Evolutionary conservation across 2,888 invertebrate species (phyloP).

Genomic region (Cyaniris semiargus): DNA sequence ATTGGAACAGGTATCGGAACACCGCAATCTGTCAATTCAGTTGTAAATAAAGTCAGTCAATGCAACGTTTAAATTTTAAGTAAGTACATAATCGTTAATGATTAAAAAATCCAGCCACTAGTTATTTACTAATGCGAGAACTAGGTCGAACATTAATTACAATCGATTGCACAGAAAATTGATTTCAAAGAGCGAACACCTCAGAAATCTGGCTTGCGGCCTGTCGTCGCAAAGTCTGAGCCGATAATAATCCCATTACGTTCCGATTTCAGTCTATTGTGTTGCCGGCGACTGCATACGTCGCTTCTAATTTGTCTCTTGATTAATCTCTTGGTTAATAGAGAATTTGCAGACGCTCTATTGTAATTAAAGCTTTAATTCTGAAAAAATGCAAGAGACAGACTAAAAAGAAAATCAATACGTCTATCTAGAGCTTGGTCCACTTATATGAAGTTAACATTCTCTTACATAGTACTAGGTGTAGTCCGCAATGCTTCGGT

Average conservation of each 20-base stretch:
- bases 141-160: not conserved
- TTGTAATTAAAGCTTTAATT: not conserved
- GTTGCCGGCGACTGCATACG: not conserved
- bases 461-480: too few relatives aligned
- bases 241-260: constrained; percentile 14
- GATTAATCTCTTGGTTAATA: not conserved
- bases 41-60: too few relatives aligned
- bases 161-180: not conserved
- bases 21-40: too few relatives aligned
- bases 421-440: too few relatives aligned
- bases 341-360: not conserved
- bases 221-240: constrained; percentile 14
- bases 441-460: too few relatives aligned
- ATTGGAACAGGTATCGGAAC: too few relatives aligned
- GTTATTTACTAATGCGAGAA: not conserved
- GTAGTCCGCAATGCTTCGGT: too few relatives aligned
- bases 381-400: not conserved
- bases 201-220: not conserved
- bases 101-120: too few relatives aligned
- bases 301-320: constrained; percentile 13
- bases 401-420: not conserved
- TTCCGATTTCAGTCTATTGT: constrained; percentile 19
- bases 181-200: constrained; percentile 7
- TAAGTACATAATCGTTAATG: too few relatives aligned
- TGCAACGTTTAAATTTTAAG: too few relatives aligned